Evolutionary conservation across 2,113 vertebrate species (phyloP).

Genomic region (Sorex araneus): DNA sequence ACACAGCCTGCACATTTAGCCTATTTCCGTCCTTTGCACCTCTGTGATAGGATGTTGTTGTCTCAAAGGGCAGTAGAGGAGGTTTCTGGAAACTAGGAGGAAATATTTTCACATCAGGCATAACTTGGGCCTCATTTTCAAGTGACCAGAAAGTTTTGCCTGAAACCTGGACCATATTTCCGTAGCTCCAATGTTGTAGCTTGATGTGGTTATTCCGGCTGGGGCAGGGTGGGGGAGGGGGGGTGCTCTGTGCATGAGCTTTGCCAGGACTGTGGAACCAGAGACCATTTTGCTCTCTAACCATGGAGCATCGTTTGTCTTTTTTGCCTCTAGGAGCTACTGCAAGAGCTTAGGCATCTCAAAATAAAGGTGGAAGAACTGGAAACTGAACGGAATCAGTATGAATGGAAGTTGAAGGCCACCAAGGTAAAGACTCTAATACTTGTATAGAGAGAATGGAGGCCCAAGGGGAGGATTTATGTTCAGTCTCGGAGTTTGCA

Average conservation of each 20-base stretch:
- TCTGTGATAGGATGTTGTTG: background rate
- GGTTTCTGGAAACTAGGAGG: background rate
- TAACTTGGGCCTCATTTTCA: constrained; percentile 23
- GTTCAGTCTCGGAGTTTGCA: background rate
- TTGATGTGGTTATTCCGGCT: background rate
- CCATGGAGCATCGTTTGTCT: constrained; percentile 6
- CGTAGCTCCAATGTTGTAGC: background rate
- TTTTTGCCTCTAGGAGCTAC: constrained; percentile 88
- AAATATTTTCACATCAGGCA: background rate
- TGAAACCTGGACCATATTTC: background rate
- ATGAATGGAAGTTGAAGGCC: constrained; percentile 95
- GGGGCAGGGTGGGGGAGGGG: too few relatives aligned
- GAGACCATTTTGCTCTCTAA: background rate
- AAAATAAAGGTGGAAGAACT: constrained; percentile 96
- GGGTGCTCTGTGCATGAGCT: constrained; percentile 53
- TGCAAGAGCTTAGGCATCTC: constrained; percentile 94
- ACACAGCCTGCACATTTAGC: background rate
- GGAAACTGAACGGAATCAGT: constrained; percentile 96
- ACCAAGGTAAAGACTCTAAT: constrained; percentile 93
- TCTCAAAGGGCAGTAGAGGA: constrained; percentile 17
- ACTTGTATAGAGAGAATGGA: rapidly evolving
- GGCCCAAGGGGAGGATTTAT: background rate
- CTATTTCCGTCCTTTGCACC: background rate
- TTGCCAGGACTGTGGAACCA: background rate
- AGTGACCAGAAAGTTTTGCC: background rate